Evolutionary conservation across 2,888 invertebrate genomes (phyloP).

Genomic region (Tipula unca): DNA sequence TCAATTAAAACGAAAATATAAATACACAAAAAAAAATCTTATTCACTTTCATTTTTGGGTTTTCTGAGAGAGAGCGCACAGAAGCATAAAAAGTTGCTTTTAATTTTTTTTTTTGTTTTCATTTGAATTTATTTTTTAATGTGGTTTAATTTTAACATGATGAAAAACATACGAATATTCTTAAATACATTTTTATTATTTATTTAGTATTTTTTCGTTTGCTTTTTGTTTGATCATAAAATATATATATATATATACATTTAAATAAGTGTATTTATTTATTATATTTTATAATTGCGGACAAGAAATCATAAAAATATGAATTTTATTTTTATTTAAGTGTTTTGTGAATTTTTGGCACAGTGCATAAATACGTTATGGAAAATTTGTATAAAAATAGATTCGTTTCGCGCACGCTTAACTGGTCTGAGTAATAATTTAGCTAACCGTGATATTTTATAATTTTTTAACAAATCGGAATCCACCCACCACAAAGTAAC

Average conservation of each 20-base stretch:
- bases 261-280: background rate
- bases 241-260: too few relatives aligned
- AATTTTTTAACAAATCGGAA: background rate
- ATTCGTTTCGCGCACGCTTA: background rate
- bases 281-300: background rate
- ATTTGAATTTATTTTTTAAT: background rate
- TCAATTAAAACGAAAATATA: background rate
- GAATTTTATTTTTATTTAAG: background rate
- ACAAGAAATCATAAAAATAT: background rate
- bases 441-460: background rate
- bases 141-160: background rate
- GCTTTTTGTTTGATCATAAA: background rate
- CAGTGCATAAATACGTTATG: background rate
- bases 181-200: background rate
- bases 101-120: background rate
- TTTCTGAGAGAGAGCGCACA: background rate
- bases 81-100: background rate
- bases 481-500: background rate
- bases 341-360: background rate
- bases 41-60: background rate
- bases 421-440: too few relatives aligned
- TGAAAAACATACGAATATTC: background rate
- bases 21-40: background rate
- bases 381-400: background rate
- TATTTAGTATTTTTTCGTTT: background rate